Evolutionary conservation across 2,797 vertebrate species (phyloP).

Genomic region (Varecia variegata): DNA sequence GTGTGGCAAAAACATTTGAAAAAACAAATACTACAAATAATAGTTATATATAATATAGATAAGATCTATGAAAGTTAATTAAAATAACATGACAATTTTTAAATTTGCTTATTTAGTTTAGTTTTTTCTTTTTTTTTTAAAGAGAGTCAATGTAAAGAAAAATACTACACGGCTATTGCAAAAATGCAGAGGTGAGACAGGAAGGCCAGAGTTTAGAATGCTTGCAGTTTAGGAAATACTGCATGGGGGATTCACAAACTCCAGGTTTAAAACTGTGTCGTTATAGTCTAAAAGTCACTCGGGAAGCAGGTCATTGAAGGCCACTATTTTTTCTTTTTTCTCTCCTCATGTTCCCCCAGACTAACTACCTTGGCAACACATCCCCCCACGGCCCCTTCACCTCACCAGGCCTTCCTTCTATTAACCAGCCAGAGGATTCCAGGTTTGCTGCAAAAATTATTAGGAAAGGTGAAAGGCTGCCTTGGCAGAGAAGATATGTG

Average conservation of each 20-base stretch:
- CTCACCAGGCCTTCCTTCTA: not conserved
- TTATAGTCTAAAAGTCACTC: not conserved
- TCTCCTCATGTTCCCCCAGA: not conserved
- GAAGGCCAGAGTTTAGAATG: not conserved
- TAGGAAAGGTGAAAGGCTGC: not conserved
- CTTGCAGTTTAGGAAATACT: not conserved
- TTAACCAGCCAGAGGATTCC: not conserved
- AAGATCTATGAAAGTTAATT: not conserved
- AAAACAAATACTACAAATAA: not conserved
- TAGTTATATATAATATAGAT: not conserved
- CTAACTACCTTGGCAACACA: not conserved
- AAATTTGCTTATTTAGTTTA: not conserved
- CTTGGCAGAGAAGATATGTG: not conserved
- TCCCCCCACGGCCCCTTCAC: not conserved
- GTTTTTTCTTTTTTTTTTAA: not conserved
- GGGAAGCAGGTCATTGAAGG: not conserved
- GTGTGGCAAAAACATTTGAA: not conserved
- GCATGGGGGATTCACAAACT: not conserved
- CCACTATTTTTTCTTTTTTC: not conserved
- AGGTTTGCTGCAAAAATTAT: slow-evolving; percentile 7
- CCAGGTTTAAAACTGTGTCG: not conserved
- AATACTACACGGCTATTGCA: not conserved
- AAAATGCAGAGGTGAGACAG: not conserved
- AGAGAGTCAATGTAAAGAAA: not conserved
- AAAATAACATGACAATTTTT: not conserved